phyloP scores from a whole-genome alignment of 2,113 vertebrate species.

The Bubo scandiacus region DNA sequence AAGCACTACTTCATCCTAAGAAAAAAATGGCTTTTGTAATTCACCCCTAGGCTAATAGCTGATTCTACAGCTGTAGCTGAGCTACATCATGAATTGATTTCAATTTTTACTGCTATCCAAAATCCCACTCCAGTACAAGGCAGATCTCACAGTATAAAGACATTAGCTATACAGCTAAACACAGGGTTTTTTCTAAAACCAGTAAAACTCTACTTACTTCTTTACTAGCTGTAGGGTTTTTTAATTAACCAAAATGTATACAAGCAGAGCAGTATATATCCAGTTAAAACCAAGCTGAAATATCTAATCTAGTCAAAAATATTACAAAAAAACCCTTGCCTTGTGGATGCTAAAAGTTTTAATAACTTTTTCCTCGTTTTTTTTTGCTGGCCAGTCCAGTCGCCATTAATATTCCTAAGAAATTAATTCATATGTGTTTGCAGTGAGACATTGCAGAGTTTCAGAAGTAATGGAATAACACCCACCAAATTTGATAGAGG shows the following conservation, averaged over 20 bases:
- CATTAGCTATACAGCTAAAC: background rate
- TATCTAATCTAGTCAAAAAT: background rate
- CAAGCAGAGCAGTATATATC: background rate
- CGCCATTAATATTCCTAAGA: background rate
- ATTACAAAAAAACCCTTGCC: background rate
- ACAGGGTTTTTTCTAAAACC: background rate
- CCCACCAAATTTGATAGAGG: slow-evolving; percentile 50
- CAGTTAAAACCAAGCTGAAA: slow-evolving; percentile 14
- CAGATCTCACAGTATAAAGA: background rate
- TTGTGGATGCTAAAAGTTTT: background rate
- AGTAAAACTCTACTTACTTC: background rate
- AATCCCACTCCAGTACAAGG: background rate
- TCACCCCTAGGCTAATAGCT: background rate
- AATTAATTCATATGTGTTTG: slow-evolving; percentile 6
- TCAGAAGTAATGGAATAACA: slow-evolving; percentile 37
- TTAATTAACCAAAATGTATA: slow-evolving; percentile 21
- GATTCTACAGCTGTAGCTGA: background rate
- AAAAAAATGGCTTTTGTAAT: background rate
- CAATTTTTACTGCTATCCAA: background rate
- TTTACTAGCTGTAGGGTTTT: background rate
- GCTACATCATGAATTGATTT: background rate
- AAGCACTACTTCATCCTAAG: background rate
- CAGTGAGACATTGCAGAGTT: slow-evolving; percentile 8
- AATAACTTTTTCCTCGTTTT: background rate
- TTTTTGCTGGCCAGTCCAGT: background rate